A percentile compares a stretch with the other conserved stretches of the same genome.
These are phyloP conservation scores for Gymnocephalus cernua DNA, from an alignment of 2,113 vertebrate genomes.

Conservation along the genomic window DNA sequence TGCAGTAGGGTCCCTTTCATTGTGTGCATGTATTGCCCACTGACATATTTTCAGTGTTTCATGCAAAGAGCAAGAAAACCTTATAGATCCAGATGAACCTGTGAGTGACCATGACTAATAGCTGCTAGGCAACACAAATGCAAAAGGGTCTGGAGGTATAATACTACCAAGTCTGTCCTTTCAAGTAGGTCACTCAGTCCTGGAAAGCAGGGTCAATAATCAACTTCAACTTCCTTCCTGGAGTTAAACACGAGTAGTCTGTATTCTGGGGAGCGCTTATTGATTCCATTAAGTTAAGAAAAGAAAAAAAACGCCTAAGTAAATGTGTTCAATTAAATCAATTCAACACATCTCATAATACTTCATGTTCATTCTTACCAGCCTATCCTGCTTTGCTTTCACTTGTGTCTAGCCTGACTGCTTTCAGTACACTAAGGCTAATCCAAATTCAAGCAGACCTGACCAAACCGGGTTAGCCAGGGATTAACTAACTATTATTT, in stretches of 20 bases:
- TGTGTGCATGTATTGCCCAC: too few relatives aligned
- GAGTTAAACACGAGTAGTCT: background rate
- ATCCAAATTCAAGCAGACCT: conserved; percentile 25
- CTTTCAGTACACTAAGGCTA: conserved; percentile 7
- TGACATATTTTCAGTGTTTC: background rate
- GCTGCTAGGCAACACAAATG: background rate
- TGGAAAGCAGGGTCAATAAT: background rate
- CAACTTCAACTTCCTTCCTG: conserved; percentile 3
- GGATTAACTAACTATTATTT: conserved; percentile 30
- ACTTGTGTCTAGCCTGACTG: background rate
- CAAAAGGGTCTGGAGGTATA: background rate
- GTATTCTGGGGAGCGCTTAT: background rate
- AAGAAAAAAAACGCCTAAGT: background rate
- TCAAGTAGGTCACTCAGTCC: background rate
- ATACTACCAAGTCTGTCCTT: background rate
- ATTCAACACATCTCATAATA: background rate
- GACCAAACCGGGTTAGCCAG: conserved; percentile 32
- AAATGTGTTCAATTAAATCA: background rate
- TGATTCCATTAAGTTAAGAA: background rate
- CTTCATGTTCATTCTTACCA: background rate
- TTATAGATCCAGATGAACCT: background rate
- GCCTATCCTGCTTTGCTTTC: background rate
- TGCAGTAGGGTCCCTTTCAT: background rate
- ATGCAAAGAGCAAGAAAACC: background rate
- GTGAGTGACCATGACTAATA: too few relatives aligned